A percentile compares a stretch with the other conserved stretches of the same genome.
These are phyloP conservation scores for Hecatera dysodea DNA, from an alignment of 2,888 invertebrate species.

Conservation along the genomic window DNA sequence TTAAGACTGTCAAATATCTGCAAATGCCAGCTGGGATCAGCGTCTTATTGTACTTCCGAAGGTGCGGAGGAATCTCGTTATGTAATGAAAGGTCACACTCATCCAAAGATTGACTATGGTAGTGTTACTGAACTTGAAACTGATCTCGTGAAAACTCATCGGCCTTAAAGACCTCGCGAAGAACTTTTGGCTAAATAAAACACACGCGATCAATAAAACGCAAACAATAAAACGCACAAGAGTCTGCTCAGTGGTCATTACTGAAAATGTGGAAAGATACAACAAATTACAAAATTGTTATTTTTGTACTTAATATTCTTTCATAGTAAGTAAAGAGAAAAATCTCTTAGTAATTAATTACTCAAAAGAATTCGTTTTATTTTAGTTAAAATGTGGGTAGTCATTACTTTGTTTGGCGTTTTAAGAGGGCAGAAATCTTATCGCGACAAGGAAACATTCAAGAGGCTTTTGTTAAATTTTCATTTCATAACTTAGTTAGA, in stretches of 20 bases:
- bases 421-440: slow-evolving; percentile 11
- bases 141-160: too few species aligned
- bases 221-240: too few species aligned
- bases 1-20: background rate
- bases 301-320: background rate
- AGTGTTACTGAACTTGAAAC: too few species aligned
- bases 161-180: too few species aligned
- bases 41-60: too few species aligned
- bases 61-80: background rate
- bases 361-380: slow-evolving; percentile 30
- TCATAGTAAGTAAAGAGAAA: background rate
- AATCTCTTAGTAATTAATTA: slow-evolving; percentile 21
- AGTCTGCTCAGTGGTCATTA: background rate
- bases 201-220: too few species aligned
- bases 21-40: background rate
- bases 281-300: background rate
- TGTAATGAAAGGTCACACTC: background rate
- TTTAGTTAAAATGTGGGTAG: slow-evolving; percentile 40
- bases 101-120: too few species aligned
- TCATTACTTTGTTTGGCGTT: slow-evolving; percentile 45
- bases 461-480: slow-evolving; percentile 41
- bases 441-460: slow-evolving; percentile 21
- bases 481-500: slow-evolving; percentile 29
- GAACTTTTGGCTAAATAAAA: too few species aligned
- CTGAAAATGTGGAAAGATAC: too few species aligned